Evolutionary conservation across 2,113 vertebrate genomes (phyloP).

Genomic region (Machaerirhynchus nigripectus): DNA sequence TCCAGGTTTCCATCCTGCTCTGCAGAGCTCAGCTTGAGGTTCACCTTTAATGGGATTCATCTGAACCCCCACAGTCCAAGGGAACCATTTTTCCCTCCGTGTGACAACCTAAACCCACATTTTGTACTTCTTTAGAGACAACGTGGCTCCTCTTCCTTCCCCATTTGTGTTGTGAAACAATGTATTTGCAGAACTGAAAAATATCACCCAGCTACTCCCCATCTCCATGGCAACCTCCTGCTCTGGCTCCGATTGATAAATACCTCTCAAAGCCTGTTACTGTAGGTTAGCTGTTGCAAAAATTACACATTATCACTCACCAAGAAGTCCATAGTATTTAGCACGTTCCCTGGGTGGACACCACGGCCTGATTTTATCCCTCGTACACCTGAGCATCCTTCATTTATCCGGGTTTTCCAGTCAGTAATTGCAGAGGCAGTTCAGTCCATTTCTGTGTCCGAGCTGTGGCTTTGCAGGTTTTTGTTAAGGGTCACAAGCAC

Average conservation of each 20-base stretch:
- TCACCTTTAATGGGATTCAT: background rate
- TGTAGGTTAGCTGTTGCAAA: background rate
- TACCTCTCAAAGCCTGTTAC: background rate
- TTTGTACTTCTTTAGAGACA: background rate
- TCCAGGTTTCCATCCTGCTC: background rate
- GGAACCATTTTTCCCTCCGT: background rate
- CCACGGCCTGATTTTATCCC: background rate
- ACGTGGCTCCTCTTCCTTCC: background rate
- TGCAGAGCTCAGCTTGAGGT: background rate
- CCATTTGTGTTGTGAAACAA: conserved; percentile 16
- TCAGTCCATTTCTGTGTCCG: fast-evolving
- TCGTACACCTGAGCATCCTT: background rate
- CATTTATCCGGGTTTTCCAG: background rate
- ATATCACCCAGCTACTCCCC: conserved; percentile 33
- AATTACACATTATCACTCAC: background rate
- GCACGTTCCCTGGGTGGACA: background rate
- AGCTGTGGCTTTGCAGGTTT: background rate
- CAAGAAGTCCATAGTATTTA: background rate
- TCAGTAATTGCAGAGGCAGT: fast-evolving
- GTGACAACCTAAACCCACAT: background rate
- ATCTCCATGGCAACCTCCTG: conserved; percentile 72
- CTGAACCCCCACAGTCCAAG: background rate
- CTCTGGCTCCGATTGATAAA: conserved; percentile 50
- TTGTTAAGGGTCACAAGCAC: background rate
- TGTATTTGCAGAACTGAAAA: conserved; percentile 38